A percentile compares a stretch with the other conserved stretches of the same genome.
Evolutionary conservation across 2,113 vertebrate genomes (phyloP).

Genomic region (Mellivora capensis): DNA sequence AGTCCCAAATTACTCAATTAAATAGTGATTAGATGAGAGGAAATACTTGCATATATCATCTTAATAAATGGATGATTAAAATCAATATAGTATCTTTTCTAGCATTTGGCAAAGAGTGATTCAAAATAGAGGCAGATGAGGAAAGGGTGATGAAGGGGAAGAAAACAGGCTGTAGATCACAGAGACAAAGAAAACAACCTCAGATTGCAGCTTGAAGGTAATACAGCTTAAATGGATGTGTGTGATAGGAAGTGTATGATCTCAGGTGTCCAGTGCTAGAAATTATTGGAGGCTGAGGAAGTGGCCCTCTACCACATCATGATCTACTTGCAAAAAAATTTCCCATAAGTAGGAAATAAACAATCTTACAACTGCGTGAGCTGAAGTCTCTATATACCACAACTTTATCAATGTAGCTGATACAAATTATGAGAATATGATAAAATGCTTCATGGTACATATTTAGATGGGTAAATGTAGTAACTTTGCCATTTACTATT

Average conservation of each 20-base stretch:
- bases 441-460: background rate
- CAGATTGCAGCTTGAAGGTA: background rate
- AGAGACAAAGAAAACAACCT: background rate
- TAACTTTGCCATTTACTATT: background rate
- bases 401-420: background rate
- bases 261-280: background rate
- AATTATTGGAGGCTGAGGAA: background rate
- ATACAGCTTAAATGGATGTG: background rate
- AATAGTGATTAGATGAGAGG: background rate
- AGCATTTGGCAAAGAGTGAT: background rate
- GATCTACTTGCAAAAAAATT: background rate
- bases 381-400: background rate
- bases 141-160: background rate
- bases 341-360: background rate
- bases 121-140: background rate
- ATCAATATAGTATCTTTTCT: background rate
- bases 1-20: background rate
- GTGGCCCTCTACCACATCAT: background rate
- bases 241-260: background rate
- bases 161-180: background rate
- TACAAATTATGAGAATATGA: background rate
- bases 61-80: background rate
- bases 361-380: background rate
- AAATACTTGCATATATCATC: background rate
- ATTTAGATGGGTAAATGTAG: background rate